Evolutionary conservation across 2,113 vertebrate genomes (phyloP), one percentile per base, ranked within the genome.

Genomic region (Chionis minor): DNA sequence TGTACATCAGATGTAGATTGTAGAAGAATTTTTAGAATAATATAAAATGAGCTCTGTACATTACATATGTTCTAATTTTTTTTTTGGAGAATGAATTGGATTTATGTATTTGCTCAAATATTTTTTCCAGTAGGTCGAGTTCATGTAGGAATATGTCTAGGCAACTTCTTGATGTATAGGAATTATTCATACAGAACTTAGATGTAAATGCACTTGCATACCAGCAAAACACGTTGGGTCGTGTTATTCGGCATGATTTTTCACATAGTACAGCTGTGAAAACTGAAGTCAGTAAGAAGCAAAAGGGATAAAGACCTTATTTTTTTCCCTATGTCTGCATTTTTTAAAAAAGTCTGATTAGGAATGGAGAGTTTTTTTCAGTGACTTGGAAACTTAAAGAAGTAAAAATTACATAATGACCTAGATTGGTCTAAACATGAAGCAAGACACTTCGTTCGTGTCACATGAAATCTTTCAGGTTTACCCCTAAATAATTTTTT

Each of bases 111-210:
- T 81, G 22, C 45, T 73, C 45, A 77, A 52, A 66, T 69, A 77
- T n/a, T 93, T 13, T 72, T 95, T 94, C 35, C 23, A 54, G 23
- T 65, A 56, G 33, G 69, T 88, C 78, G 38, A 19, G 45, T 71
- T 97, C 78, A 55, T 70, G 27, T 78, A 89, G 73, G 84, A 92
- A 70, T 89, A 72, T 70, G 83, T 88, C 77, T 86, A 91, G 86
- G 38, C 38, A 38, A 91, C 72, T 89, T 97, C 58, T n/a, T 69
- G 16, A 80, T 67, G 20, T 82, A 62, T 66, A 62, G 16, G 33
- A 54, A 58, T 69, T 72, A 81, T 55, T 95, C 95, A 38, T 65
- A 51, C 61, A 91, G n/a, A 55, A 28, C 62, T 88, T 88, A 40
- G 19, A 72, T 93, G 83, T 86, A 54, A 84, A 91, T 85, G 56